Evolutionary conservation across 2,888 invertebrate genomes (phyloP).

Genomic region (Celastrina argiolus): DNA sequence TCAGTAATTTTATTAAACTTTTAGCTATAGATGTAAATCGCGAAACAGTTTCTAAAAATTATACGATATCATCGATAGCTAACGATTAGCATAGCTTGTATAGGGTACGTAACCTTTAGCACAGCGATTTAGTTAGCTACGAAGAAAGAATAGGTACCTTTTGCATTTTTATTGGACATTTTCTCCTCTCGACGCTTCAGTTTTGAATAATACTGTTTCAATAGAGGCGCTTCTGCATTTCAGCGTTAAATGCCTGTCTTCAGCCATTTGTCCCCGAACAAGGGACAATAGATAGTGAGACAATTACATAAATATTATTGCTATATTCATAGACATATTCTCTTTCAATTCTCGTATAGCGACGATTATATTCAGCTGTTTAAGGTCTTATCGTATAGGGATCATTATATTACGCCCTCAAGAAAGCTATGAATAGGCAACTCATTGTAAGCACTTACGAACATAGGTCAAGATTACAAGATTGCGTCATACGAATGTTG

Average conservation of each 20-base stretch:
- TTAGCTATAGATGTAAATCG: no score
- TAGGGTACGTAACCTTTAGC: slow-evolving; percentile 35
- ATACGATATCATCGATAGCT: background rate
- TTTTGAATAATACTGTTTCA: slow-evolving; percentile 64
- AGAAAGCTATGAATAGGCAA: no score
- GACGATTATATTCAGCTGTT: background rate
- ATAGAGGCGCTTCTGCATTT: slow-evolving; percentile 31
- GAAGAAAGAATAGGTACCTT: slow-evolving; percentile 52
- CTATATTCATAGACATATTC: background rate
- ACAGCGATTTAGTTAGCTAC: slow-evolving; percentile 55
- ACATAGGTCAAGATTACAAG: no score
- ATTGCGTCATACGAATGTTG: no score
- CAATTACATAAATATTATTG: slow-evolving; percentile 17
- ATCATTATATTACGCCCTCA: no score
- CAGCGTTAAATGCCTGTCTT: slow-evolving; percentile 19
- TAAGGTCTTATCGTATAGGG: background rate
- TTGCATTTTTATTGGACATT: slow-evolving; percentile 69
- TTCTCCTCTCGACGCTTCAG: slow-evolving; percentile 46
- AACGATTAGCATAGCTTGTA: slow-evolving; percentile 26
- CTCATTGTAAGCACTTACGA: no score
- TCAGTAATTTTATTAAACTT: no score
- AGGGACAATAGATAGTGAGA: background rate
- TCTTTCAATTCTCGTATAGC: background rate
- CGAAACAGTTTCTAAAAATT: no score
- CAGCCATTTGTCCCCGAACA: slow-evolving; percentile 13